A percentile compares a stretch with the other conserved stretches of the same genome.
Evolutionary conservation across 2,797 vertebrate genomes (phyloP).

Genomic region (Scolopax bukidnonensis): DNA sequence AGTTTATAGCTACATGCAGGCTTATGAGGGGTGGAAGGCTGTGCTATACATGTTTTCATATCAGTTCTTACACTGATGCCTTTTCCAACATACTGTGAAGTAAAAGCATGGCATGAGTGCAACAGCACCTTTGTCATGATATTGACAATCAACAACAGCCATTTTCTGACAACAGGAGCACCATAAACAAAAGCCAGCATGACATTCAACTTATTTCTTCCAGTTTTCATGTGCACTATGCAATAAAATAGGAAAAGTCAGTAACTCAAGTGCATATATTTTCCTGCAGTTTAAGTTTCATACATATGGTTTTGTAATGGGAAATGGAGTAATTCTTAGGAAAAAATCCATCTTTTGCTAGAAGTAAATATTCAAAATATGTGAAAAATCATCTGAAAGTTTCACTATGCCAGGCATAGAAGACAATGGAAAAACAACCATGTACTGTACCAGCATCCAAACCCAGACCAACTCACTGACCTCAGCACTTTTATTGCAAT

Average conservation of each 20-base stretch:
- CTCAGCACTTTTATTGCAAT: neutral
- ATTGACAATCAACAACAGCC: neutral
- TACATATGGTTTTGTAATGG: neutral
- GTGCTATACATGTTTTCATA: neutral
- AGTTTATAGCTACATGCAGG: neutral
- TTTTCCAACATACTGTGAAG: neutral
- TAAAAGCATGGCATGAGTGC: neutral
- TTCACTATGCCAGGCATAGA: neutral
- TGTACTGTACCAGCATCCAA: neutral
- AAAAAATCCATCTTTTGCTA: neutral
- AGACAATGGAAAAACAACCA: neutral
- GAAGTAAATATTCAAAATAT: neutral
- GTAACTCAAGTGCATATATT: neutral
- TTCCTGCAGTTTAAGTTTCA: neutral
- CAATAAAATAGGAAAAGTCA: neutral
- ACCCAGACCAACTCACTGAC: neutral
- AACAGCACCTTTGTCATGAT: neutral
- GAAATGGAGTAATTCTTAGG: neutral
- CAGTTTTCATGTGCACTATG: neutral
- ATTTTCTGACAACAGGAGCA: neutral
- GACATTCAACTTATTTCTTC: neutral
- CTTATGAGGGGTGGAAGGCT: neutral
- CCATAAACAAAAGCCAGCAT: neutral
- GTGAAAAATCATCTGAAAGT: neutral
- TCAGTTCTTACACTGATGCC: neutral